phyloP scores from a whole-genome alignment of 2,888 invertebrate species.

The Aplocera efformata region DNA sequence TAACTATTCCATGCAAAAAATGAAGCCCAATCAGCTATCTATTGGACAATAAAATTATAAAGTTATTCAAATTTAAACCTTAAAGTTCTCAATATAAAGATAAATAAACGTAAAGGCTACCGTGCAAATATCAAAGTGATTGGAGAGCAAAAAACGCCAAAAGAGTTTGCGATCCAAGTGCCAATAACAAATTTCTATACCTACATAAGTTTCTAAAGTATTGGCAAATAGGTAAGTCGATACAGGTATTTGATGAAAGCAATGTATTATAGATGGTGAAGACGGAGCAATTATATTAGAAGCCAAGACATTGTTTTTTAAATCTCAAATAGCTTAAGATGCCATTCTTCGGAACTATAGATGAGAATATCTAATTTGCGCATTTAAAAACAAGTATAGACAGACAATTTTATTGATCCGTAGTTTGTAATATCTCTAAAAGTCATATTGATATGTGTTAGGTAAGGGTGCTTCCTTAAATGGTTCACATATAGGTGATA shows the following conservation, averaged over 20 bases:
- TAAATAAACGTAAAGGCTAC: conserved; percentile 10
- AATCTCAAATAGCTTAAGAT: too few relatives aligned
- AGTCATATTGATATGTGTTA: too few relatives aligned
- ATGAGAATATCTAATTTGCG: too few relatives aligned
- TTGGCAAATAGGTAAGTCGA: background rate
- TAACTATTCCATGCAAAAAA: conserved; percentile 38
- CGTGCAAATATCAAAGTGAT: conserved; percentile 26
- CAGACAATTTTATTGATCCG: too few relatives aligned
- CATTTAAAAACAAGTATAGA: too few relatives aligned
- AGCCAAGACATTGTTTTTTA: too few relatives aligned
- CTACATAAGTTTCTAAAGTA: conserved; percentile 24
- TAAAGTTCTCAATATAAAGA: conserved; percentile 21
- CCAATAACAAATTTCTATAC: conserved; percentile 25
- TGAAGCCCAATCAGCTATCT: conserved; percentile 30
- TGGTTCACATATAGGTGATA: too few relatives aligned
- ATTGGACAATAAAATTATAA: conserved; percentile 22
- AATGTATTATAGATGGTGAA: too few relatives aligned
- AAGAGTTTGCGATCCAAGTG: conserved; percentile 17
- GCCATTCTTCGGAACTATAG: too few relatives aligned
- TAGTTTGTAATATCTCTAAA: too few relatives aligned
- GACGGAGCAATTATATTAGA: too few relatives aligned
- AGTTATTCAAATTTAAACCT: conserved; percentile 25
- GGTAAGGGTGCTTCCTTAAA: too few relatives aligned
- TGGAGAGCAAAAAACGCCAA: conserved; percentile 23
- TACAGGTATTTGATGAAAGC: background rate